Evolutionary conservation across 2,888 invertebrate genomes (phyloP).

Genomic region (Drosophila bunnanda): DNA sequence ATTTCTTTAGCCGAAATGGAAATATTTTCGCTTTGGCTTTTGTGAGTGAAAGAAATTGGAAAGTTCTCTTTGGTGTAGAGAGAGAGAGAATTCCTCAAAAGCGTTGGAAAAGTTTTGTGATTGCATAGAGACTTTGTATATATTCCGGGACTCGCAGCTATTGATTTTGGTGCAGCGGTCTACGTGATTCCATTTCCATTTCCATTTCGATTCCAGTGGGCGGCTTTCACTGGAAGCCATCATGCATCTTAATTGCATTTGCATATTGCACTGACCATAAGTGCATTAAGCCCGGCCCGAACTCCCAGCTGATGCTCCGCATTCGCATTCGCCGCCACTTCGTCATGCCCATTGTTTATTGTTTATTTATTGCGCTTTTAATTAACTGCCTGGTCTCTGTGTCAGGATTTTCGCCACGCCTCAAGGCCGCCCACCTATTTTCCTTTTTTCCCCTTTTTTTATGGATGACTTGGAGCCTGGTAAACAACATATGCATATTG

Average conservation of each 20-base stretch:
- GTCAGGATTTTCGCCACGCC: slow-evolving; percentile 23
- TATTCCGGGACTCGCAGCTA: slow-evolving; percentile 8
- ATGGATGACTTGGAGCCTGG: slow-evolving; percentile 38
- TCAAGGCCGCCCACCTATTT: slow-evolving; percentile 15
- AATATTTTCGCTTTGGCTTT: slow-evolving; percentile 8
- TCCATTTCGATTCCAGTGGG: slow-evolving; percentile 21
- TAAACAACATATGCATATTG: slow-evolving; percentile 22
- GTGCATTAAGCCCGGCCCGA: slow-evolving; percentile 46
- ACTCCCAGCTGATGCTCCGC: slow-evolving; percentile 10
- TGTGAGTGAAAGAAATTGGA: not conserved
- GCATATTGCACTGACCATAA: slow-evolving; percentile 63
- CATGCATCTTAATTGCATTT: slow-evolving; percentile 70
- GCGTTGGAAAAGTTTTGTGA: slow-evolving; percentile 20
- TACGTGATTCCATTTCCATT: slow-evolving; percentile 35
- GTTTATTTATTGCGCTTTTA: slow-evolving; percentile 46
- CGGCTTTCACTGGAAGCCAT: slow-evolving; percentile 25
- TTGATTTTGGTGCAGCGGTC: slow-evolving; percentile 33
- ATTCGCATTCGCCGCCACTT: slow-evolving; percentile 10
- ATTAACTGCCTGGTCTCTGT: slow-evolving; percentile 45
- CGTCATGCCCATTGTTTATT: slow-evolving; percentile 43
- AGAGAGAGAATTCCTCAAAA: not conserved
- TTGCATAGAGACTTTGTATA: not conserved
- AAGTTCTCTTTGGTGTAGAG: not conserved
- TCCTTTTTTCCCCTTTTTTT: slow-evolving; percentile 22
- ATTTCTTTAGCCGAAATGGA: not conserved